A percentile compares a stretch with the other conserved stretches of the same genome.
Evolutionary conservation across 2,888 invertebrate species (phyloP).

Genomic region (Drosophila affinis): DNA sequence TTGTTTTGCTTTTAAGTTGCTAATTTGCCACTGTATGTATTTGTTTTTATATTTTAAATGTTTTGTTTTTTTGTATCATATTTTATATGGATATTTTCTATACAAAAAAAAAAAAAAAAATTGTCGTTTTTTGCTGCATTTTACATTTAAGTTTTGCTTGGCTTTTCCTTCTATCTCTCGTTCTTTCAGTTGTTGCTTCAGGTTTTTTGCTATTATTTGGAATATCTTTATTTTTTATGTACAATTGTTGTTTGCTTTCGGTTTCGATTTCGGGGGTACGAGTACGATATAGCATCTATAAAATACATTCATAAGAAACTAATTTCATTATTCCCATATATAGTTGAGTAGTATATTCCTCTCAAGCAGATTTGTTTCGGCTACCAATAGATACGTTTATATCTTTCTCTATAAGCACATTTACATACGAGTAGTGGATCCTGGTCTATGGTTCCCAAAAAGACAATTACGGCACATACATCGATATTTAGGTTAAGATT

Average conservation of each 20-base stretch:
- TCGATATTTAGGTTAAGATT: constrained; percentile 54
- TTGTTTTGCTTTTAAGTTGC: constrained; percentile 44
- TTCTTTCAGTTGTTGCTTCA: constrained; percentile 9
- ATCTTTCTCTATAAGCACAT: constrained; percentile 55
- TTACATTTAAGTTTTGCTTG: constrained; percentile 51
- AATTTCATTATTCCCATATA: constrained; percentile 36
- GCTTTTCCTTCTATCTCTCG: not conserved
- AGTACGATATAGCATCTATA: constrained; percentile 12
- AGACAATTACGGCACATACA: constrained; percentile 13
- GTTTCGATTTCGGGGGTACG: constrained; percentile 6
- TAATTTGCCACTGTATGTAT: constrained; percentile 49
- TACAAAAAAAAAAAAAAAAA: constrained; percentile 41
- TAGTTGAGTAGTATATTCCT: not conserved
- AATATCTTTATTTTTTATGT: constrained; percentile 46
- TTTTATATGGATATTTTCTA: constrained; percentile 35
- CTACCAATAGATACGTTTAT: constrained; percentile 34
- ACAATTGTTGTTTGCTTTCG: constrained; percentile 40
- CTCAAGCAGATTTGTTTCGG: constrained; percentile 17
- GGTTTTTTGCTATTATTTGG: constrained; percentile 48
- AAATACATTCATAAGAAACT: constrained; percentile 48
- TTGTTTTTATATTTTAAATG: constrained; percentile 21
- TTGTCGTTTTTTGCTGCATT: constrained; percentile 41
- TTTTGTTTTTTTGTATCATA: constrained; percentile 30
- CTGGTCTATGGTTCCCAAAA: constrained; percentile 34
- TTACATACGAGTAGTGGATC: constrained; percentile 39